Base-by-base conservation (phyloP, 2,797 vertebrate genomes). In the Helicolenus hilgendorfi region DNA sequence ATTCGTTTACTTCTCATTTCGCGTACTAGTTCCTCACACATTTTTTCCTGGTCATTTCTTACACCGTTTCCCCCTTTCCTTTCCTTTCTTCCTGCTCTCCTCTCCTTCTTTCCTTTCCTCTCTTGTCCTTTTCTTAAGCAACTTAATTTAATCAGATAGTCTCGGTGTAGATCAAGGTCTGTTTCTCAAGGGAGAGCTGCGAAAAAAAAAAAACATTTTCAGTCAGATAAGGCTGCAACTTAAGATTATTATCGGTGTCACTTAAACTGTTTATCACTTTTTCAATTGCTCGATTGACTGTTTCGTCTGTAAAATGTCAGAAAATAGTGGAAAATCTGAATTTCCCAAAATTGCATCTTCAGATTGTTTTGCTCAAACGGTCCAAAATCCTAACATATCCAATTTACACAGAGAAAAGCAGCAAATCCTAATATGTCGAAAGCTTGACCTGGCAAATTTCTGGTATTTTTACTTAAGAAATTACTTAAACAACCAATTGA, bases 111-210 rank as follows among this genome's bases (percentile, higher is more conserved):
- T 56, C 24, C 35, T 38, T 5, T 65, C 11, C 6, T 38, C 15
- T 60, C 60, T 29, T 14, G 5, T 33, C 11, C 35, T 63, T 7
- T 22, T 63, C 45, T 27, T 75, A 62, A 4, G 36, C 64, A 69
- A 26, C 64, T 62, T 75, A 29, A 60, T 72, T 68, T 24, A 58
- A 75, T 78, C 29, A 53, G 35, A 79, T 36, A 3, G 31, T 69
- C 27, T 69, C 63, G 45, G 3, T 33, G 24, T n/a, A 73, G 65
- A 68, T 84, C 26, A 67, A 41, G 67, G 79, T 85, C 58, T 68
- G 45, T 77, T 74, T 72, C 62, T 81, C 35, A 75, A 63, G 24
- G 36, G 60, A 64, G 65, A 79, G 27, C 31, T 55, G 22, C 64
- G 24, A 38, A 71, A 72, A 38, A 62, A 62, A 3, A 36, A 15